phyloP scores from a whole-genome alignment of 2,113 vertebrate genomes.

The Excalfactoria chinensis region DNA sequence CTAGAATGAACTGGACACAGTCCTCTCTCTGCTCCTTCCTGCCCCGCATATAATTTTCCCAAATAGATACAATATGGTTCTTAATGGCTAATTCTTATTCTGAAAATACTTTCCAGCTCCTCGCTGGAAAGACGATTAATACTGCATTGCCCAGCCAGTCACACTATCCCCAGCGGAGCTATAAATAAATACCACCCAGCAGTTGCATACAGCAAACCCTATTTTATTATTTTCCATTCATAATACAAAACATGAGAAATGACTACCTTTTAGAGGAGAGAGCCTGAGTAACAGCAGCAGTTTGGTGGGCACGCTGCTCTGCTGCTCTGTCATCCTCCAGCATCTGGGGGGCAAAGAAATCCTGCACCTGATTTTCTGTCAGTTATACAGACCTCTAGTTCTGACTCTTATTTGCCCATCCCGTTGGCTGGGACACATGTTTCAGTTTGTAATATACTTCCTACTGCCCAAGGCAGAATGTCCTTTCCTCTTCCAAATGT shows the following conservation, averaged over 20 bases:
- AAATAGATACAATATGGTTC: not conserved
- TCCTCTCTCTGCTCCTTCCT: not conserved
- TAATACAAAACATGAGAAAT: slow-evolving; percentile 15
- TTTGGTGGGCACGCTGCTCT: not conserved
- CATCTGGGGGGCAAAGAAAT: not conserved
- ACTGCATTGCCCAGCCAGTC: slow-evolving; percentile 46
- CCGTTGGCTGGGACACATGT: not conserved
- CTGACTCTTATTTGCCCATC: not conserved
- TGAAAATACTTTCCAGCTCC: slow-evolving; percentile 21
- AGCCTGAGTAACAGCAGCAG: not conserved
- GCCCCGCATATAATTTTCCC: not conserved
- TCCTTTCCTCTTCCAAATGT: not conserved
- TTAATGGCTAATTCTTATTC: slow-evolving; percentile 50
- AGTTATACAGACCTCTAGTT: not conserved
- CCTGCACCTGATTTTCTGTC: not conserved
- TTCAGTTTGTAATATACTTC: not conserved
- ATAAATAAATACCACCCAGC: slow-evolving; percentile 67
- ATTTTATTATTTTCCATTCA: slow-evolving; percentile 69
- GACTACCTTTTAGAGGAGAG: not conserved
- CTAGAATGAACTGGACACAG: not conserved
- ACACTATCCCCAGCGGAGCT: slow-evolving; percentile 41
- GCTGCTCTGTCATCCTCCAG: not conserved
- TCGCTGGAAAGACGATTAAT: slow-evolving; percentile 48
- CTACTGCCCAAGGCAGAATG: not conserved
- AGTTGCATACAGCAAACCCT: slow-evolving; percentile 30